Evolutionary conservation across 2,113 vertebrate species (phyloP), one percentile per base, ranked within the genome.

Genomic region (Elanoides forficatus): DNA sequence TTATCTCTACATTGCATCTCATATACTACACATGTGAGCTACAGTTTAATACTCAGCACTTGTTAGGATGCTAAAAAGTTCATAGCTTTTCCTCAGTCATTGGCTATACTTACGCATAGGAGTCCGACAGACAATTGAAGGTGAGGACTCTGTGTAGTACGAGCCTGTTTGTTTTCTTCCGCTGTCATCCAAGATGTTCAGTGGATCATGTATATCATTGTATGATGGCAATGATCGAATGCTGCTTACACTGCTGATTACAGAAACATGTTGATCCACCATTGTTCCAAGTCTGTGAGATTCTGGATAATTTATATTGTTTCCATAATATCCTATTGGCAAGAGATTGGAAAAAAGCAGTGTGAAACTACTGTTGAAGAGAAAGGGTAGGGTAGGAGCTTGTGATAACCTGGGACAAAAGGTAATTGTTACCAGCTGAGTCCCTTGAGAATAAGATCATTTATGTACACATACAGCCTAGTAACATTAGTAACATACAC

Each of bases 211-310:
- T 65, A 99, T 98, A 23, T 99, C 99, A 36, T 76, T 98, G 94
- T 99, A 99, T 2, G 98, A 86, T 6, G 98, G 96, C 92, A 99
- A 97, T 1, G 98, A 98, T 20, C 99, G 99, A 74, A 99, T 95
- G 73, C 98, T 99, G 97, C 98, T 98, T 59, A 99, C 98, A 8
- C 98, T 99, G 97, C 99, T 99, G 98, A 99, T 99, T 84, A 99
- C 99, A 3, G 99, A 99, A 94, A 99, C 99, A 2, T 99, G 99
- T 73, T 99, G 99, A 95, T 99, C 99, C 34, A 99, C 98, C 98
- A 99, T 98, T 4, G 99, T 98, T 25, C 98, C 98, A 93, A 99
- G 98, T 76, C 99, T 98, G 72, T 99, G 99, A 94, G 98, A 93
- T 66, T 99, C 99, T 90, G 98, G 87, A 90, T 99, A 99, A 93